Evolutionary conservation across 1,140 invertebrate genomes (phyloP).

Genomic region (Drusus annulatus): DNA sequence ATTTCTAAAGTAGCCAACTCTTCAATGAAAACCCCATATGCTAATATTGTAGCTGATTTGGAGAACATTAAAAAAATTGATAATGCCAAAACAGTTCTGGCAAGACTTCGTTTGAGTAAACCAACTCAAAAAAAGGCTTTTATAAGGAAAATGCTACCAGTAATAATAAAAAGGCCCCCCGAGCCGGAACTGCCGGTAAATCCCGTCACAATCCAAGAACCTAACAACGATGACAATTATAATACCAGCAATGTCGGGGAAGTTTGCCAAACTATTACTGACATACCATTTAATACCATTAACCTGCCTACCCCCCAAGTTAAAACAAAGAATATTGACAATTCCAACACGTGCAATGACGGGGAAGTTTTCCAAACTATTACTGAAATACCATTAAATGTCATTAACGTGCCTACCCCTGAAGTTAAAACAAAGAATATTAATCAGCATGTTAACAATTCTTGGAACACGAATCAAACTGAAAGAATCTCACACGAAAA

Average conservation of each 20-base stretch:
- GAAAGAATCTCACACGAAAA: conserved; percentile 2
- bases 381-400: no score
- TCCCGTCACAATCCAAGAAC: background rate
- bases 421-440: no score
- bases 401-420: no score
- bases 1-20: background rate
- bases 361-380: no score
- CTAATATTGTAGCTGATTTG: background rate
- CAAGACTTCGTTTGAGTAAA: background rate
- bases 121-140: conserved; percentile 1
- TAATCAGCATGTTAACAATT: background rate
- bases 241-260: no score
- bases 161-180: background rate
- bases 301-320: no score
- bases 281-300: no score
- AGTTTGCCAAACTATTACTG: no score
- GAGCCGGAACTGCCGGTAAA: background rate
- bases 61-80: conserved; percentile 16
- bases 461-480: background rate
- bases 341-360: no score
- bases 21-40: background rate
- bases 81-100: background rate
- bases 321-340: no score
- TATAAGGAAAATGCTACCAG: conserved; percentile 19
- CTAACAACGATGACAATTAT: no score